Percentiles rank a stretch among this genome's conserved stretches.
These are phyloP conservation scores for Fistularia commersonii DNA, from an alignment of 2,797 vertebrate genomes.

Conservation along the genomic window DNA sequence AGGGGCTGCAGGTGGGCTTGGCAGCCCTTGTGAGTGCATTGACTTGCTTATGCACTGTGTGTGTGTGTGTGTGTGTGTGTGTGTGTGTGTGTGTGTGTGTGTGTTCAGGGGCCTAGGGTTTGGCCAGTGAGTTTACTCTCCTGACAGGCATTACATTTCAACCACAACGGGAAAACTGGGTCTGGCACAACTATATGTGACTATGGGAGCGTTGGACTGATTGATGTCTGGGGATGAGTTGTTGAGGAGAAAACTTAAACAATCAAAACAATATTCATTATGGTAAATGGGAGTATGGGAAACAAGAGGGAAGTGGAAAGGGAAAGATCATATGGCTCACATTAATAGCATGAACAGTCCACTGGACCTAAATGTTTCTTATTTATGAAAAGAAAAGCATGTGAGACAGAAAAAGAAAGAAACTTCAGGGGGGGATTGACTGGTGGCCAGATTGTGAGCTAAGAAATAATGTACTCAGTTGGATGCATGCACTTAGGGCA, in stretches of 20 bases:
- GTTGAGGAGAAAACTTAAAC: conserved; percentile 13
- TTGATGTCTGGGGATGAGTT: conserved; percentile 16
- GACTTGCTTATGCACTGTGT: conserved; percentile 15
- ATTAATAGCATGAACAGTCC: conserved; percentile 12
- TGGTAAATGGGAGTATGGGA: conserved; percentile 16
- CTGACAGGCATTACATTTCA: conserved; percentile 49
- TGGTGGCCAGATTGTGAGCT: neutral
- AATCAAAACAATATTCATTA: conserved; percentile 24
- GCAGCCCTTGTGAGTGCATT: conserved; percentile 6
- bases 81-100: conserved; percentile 10
- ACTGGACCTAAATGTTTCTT: conserved; percentile 18
- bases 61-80: conserved; percentile 13
- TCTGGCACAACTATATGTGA: conserved; percentile 24
- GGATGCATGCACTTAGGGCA: conserved; percentile 2
- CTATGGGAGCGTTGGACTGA: conserved; percentile 20
- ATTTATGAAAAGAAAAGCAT: conserved; percentile 28
- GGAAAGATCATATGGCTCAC: conserved; percentile 20
- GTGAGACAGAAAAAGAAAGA: neutral
- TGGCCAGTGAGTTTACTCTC: conserved; percentile 28
- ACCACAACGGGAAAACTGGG: conserved; percentile 38
- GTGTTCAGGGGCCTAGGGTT: conserved; percentile 10
- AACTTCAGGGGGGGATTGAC: conserved; percentile 1
- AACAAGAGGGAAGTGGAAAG: conserved; percentile 12
- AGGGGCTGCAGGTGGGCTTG: conserved; percentile 47
- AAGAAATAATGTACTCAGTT: conserved; percentile 4